Evolutionary conservation across 2,797 vertebrate species (phyloP).

Genomic region (Myotis findleyi): DNA sequence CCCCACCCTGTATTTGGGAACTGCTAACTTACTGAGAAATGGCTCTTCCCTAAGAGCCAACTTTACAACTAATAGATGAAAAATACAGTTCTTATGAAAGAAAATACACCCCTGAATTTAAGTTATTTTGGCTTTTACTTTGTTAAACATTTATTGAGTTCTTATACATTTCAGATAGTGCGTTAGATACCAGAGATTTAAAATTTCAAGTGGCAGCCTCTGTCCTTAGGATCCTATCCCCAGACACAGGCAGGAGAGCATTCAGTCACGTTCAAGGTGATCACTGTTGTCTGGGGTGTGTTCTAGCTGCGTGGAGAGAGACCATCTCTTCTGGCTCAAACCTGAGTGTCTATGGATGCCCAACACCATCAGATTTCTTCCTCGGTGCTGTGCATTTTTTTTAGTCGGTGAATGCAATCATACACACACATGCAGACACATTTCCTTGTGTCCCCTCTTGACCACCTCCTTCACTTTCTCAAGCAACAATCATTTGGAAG

Average conservation of each 20-base stretch:
- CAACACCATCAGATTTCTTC: too few relatives aligned
- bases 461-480: background rate
- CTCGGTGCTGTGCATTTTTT: background rate
- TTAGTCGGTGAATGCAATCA: background rate
- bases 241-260: background rate
- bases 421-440: background rate
- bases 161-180: background rate
- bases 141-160: background rate
- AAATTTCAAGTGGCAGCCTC: background rate
- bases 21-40: background rate
- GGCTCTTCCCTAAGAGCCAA: background rate
- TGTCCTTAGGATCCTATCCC: background rate
- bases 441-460: rapidly evolving
- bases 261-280: rapidly evolving
- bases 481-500: background rate
- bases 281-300: background rate
- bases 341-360: background rate
- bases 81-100: background rate
- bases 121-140: background rate
- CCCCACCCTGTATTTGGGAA: background rate
- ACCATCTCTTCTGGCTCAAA: background rate
- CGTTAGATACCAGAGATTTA: background rate
- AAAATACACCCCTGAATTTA: background rate
- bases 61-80: background rate
- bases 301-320: background rate